Percentiles rank a stretch among this genome's conserved stretches.
These are phyloP conservation scores for Standfussiana lucernea DNA, from an alignment of 2,888 invertebrate species.

Conservation along the genomic window DNA sequence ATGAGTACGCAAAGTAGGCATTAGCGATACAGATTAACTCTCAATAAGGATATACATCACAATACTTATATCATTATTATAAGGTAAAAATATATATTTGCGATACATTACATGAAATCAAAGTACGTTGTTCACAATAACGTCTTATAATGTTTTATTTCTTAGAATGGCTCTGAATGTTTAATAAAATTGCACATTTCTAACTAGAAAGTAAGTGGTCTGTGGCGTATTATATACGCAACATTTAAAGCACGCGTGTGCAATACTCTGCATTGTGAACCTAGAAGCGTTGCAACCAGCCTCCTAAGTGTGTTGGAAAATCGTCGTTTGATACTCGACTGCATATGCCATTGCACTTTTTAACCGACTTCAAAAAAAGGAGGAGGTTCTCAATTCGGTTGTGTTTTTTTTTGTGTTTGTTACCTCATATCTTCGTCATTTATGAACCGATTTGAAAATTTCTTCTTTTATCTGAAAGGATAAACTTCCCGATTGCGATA, in stretches of 20 bases:
- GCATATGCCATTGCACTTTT: background rate
- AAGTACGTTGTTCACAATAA: background rate
- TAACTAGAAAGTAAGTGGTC: background rate
- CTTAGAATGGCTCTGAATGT: background rate
- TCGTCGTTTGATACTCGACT: too few relatives aligned
- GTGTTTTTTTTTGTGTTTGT: too few relatives aligned
- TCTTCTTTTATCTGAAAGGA: too few relatives aligned
- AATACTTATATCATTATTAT: background rate
- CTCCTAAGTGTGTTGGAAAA: background rate
- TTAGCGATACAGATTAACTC: background rate
- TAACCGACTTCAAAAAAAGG: too few relatives aligned
- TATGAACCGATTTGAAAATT: too few relatives aligned
- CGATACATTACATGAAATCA: background rate
- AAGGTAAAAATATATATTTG: background rate
- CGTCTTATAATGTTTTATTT: background rate
- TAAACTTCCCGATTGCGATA: too few relatives aligned
- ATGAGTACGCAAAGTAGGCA: background rate
- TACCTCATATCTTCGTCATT: too few relatives aligned
- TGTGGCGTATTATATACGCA: background rate
- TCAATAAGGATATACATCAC: slow-evolving; percentile 6
- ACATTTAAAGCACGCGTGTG: background rate
- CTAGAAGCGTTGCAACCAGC: background rate
- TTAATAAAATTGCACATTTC: background rate
- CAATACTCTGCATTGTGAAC: background rate
- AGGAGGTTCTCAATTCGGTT: too few relatives aligned